Evolutionary conservation across 2,888 invertebrate genomes (phyloP), one percentile per base, ranked within the genome.

Genomic region (Oscheius sp.): DNA sequence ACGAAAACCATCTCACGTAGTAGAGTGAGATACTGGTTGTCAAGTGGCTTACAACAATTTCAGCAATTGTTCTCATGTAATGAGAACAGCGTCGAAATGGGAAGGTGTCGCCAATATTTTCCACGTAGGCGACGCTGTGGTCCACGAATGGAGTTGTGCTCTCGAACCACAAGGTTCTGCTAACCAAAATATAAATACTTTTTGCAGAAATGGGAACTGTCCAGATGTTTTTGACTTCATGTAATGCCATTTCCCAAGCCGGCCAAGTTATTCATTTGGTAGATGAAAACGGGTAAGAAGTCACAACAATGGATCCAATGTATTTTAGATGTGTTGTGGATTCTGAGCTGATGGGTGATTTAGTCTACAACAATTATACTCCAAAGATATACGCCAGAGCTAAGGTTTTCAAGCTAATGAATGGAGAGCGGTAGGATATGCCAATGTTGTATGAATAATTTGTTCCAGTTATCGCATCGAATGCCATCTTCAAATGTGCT

Each of bases 91-190:
- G 0, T 75, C 81, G 6, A 78, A 76, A 68, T 81, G 80, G 78
- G 79, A 81, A 21, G 72, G 77, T 25, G 68, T 76, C 55, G 76
- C 80, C 1, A 35, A 35, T 9, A 76, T 76, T 12, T 83, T 81
- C 59, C 76, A 74, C 41, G 72, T 81, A 23, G 83, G 83, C 1
- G 83, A 83, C 71, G 70, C 80, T 3, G 76, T 83, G n/a, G 81
- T 83, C 18, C 83, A 83, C 66, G 81, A 83, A 27, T 83, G 83
- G 83, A 81, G 72, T 56, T 83, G 83, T 63, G 23, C 53, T 25
- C 25, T 59, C 18, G 61, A 70, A 1, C 70, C 58, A 16, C 21
- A 59, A 59, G 70, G 70, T 70, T 18, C 1, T 45, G 18, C 13
- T 12, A n/a, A n/a, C 29, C 12, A 16, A n/a, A n/a, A 43, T 2